Percentiles rank a stretch among this genome's conserved stretches.
Conservation (phyloP, 2,888 invertebrate species). For the Molorchus minor region DNA sequence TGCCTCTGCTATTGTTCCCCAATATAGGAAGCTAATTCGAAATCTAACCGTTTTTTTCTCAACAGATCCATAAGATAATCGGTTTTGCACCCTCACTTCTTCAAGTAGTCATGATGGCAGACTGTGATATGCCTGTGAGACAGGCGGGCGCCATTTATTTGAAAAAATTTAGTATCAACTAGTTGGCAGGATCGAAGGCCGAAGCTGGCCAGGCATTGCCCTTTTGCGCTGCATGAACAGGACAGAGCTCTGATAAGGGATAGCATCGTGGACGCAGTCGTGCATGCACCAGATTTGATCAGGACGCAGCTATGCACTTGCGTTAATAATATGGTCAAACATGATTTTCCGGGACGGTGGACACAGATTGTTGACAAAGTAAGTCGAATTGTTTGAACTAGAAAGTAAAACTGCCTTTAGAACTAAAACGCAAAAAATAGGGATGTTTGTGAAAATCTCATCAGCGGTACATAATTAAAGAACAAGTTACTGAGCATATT, state of each 20-base stretch:
- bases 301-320: conserved; percentile 92
- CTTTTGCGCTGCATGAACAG: conserved; percentile 94
- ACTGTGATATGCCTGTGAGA: conserved; percentile 89
- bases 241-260: conserved; percentile 93
- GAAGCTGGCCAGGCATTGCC: conserved; percentile 76
- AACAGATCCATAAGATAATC: conserved; percentile 90
- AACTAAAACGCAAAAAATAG: too few species aligned
- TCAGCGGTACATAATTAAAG: too few species aligned
- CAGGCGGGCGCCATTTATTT: conserved; percentile 97
- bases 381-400: conserved; percentile 7
- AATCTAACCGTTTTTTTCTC: conserved; percentile 13
- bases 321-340: conserved; percentile 91
- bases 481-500: too few species aligned
- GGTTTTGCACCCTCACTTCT: conserved; percentile 94
- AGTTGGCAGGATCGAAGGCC: conserved; percentile 89
- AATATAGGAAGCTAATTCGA: too few species aligned
- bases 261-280: conserved; percentile 94
- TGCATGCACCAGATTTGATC: conserved; percentile 90
- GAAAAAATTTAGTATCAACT: conserved; percentile 89
- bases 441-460: too few species aligned
- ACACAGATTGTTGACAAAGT: conserved; percentile 96
- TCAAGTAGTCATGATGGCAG: conserved; percentile 92
- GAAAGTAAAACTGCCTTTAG: too few species aligned
- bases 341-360: conserved; percentile 96
- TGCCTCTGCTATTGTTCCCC: too few species aligned